Percentiles rank a stretch among this genome's conserved stretches.
Evolutionary conservation across 2,888 invertebrate species (phyloP).

Genomic region (Aethes cnicana): DNA sequence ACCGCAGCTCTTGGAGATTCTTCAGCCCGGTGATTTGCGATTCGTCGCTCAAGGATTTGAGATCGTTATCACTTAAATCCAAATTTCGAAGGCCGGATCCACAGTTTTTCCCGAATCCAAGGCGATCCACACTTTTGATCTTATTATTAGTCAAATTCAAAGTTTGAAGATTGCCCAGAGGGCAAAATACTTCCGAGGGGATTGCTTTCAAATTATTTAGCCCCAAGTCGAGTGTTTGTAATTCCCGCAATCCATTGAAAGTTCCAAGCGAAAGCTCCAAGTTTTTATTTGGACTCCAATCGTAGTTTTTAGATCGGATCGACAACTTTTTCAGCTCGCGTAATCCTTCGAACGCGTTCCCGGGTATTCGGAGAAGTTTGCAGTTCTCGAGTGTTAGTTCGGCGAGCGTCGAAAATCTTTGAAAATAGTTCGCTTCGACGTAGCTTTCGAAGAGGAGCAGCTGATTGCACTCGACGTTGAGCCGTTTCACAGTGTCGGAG

Average conservation of each 20-base stretch:
- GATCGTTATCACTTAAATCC: conserved; percentile 91
- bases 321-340: conserved; percentile 90
- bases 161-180: conserved; percentile 89
- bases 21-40: conserved; percentile 89
- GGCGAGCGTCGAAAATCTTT: conserved; percentile 87
- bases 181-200: conserved; percentile 91
- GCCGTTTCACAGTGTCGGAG: conserved; percentile 87
- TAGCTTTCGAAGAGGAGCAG: conserved; percentile 90
- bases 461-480: conserved; percentile 90
- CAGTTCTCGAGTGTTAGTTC: conserved; percentile 89
- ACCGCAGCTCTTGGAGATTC: conserved; percentile 88
- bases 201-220: conserved; percentile 90
- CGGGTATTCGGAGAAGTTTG: conserved; percentile 89
- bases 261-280: conserved; percentile 88
- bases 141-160: conserved; percentile 92
- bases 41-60: conserved; percentile 87
- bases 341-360: conserved; percentile 90
- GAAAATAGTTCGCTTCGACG: conserved; percentile 87
- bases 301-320: conserved; percentile 89
- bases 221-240: conserved; percentile 89
- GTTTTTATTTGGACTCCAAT: conserved; percentile 89
- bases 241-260: conserved; percentile 89
- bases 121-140: conserved; percentile 87
- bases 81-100: conserved; percentile 88
- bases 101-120: conserved; percentile 86